phyloP scores from a whole-genome alignment of 2,797 vertebrate species.

The Uromys caudimaculatus region DNA sequence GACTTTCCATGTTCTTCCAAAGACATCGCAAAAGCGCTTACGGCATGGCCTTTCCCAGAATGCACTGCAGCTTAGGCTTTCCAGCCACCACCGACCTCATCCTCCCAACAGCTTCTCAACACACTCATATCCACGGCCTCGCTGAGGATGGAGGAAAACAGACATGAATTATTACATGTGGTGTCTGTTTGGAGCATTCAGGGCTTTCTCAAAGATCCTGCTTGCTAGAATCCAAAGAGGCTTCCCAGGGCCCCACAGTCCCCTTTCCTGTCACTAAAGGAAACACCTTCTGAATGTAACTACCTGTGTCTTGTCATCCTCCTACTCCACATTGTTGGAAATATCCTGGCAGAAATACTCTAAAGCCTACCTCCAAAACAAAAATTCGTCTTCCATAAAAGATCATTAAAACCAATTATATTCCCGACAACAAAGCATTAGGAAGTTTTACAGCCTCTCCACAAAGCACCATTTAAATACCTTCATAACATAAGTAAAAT shows the following conservation, averaged over 20 bases:
- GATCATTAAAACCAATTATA: constrained; percentile 16
- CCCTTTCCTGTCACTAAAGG: neutral
- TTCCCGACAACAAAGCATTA: neutral
- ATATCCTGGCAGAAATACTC: constrained; percentile 32
- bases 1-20: neutral
- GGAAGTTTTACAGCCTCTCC: neutral
- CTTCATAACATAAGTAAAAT: neutral
- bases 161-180: rapidly evolving
- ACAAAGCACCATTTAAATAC: neutral
- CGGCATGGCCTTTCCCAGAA: neutral
- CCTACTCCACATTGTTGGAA: neutral
- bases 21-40: neutral
- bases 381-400: neutral
- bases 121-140: rapidly evolving
- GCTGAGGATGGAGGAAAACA: neutral
- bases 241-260: neutral
- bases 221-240: neutral
- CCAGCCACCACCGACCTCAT: neutral
- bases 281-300: neutral
- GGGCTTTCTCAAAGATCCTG: neutral
- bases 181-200: neutral
- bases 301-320: neutral
- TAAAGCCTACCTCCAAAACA: constrained; percentile 9
- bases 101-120: neutral
- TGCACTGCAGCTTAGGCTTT: neutral